These are phyloP conservation scores for Colletes gigas DNA, from an alignment of 1,140 invertebrate species.

Conservation along the genomic window DNA sequence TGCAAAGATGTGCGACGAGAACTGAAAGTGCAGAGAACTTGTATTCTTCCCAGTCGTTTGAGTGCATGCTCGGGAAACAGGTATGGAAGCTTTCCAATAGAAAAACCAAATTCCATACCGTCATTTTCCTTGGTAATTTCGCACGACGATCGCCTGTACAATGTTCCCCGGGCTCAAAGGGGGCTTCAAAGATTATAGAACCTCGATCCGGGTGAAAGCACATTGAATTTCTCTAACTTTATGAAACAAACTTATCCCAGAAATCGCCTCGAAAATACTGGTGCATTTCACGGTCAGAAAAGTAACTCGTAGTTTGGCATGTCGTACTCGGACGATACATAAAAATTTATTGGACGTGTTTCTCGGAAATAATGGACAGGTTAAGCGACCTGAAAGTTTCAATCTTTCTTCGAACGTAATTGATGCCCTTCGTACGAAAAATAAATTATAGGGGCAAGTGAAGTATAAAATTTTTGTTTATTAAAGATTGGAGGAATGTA, in stretches of 20 bases:
- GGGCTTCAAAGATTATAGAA: neutral
- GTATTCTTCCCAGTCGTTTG: neutral
- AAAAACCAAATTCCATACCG: neutral
- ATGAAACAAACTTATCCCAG: neutral
- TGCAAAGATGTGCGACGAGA: neutral
- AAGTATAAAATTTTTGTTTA: neutral
- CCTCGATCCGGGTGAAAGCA: no score
- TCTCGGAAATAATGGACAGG: neutral
- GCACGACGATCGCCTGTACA: neutral
- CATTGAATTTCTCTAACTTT: conserved; percentile 7
- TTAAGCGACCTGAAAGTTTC: no score
- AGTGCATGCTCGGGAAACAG: conserved; percentile 3
- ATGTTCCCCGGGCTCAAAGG: neutral
- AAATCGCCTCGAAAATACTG: no score
- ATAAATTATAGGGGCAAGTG: neutral
- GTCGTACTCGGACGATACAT: neutral
- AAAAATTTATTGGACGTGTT: neutral
- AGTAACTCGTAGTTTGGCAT: neutral
- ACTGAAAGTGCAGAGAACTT: conserved; percentile 10
- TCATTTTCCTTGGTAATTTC: conserved; percentile 16
- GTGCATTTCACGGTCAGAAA: neutral
- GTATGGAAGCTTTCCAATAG: neutral
- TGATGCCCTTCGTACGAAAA: neutral
- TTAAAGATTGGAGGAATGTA: no score
- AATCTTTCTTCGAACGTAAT: neutral